Evolutionary conservation across 2,113 vertebrate genomes (phyloP), one percentile per base, ranked within the genome.

Genomic region (Tragelaphus scriptus): DNA sequence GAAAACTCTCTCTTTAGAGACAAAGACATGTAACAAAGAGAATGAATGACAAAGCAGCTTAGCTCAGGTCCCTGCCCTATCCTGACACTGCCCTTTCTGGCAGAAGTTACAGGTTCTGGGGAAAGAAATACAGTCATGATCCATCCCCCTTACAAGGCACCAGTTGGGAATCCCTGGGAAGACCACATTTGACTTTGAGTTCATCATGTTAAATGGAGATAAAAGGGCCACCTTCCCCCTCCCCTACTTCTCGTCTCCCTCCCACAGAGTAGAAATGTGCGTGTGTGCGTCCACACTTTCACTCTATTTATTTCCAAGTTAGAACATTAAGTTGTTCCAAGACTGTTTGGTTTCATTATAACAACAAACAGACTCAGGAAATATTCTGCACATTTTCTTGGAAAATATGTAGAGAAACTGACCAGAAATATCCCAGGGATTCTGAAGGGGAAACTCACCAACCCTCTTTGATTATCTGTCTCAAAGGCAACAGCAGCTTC

Each of bases 361-460:
- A 85, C 51, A 56, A 58, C 85, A 71, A 61, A 58, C n/a, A 93
- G 82, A 85, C 32, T 44, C 51, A 30, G 44, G 65, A 92, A 71
- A 44, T 25, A n/a, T 79, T 96, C 71, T 92, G 81, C 8, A 65
- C 53, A 47, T 94, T 85, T 96, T 49, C 23, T 47, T 71, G 32
- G 53, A 75, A 96, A 96, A 91, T 15, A 63, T 12, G 23, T 0
- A 90, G 30, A 84, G 36, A 49, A 32, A 79, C 0, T 63, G 88
- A 90, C 32, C 15, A 59, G 75, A 55, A 88, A 47, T 47, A 25
- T 92, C 61, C 36, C 59, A 65, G 58, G 26, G 21, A 79, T n/a
- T 51, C 26, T 28, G 13, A 61, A 86, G 32, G 55, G 81, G 61
- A 61, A 2, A n/a, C 28, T 68, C 65, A 58, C 7, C n/a, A 30